Conservation (phyloP, 2,888 invertebrate genomes). For the Pristionchus maxplancki region DNA sequence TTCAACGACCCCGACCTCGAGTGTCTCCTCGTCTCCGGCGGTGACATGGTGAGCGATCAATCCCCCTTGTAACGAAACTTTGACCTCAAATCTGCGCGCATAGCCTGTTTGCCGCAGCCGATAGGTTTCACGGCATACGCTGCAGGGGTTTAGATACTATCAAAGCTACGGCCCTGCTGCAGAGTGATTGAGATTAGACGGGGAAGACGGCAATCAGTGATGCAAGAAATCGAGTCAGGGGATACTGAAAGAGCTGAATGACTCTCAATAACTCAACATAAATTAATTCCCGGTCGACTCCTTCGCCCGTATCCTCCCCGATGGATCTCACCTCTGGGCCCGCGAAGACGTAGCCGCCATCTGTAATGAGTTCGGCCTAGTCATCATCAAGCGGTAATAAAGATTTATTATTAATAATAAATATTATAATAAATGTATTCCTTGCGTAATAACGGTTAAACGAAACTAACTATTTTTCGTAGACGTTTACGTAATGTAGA, state of each 20-base stretch:
- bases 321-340: constrained; percentile 4
- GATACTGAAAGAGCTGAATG: no score
- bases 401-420: neutral
- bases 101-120: neutral
- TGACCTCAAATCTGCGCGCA: neutral
- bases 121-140: no score
- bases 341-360: neutral
- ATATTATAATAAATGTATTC: no score
- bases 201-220: no score
- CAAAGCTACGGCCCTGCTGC: no score
- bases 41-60: constrained; percentile 42
- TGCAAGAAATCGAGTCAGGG: no score
- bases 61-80: neutral
- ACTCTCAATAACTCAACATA: no score
- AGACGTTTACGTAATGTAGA: no score
- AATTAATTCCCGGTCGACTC: constrained; percentile 12
- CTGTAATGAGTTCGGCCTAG: constrained; percentile 1
- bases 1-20: neutral
- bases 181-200: no score
- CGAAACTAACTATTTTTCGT: neutral
- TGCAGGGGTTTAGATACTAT: no score
- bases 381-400: neutral
- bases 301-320: neutral
- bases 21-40: constrained; percentile 24
- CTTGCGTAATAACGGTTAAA: neutral